Conservation (phyloP, 2,888 invertebrate genomes). For the Drosophila prostipennis region DNA sequence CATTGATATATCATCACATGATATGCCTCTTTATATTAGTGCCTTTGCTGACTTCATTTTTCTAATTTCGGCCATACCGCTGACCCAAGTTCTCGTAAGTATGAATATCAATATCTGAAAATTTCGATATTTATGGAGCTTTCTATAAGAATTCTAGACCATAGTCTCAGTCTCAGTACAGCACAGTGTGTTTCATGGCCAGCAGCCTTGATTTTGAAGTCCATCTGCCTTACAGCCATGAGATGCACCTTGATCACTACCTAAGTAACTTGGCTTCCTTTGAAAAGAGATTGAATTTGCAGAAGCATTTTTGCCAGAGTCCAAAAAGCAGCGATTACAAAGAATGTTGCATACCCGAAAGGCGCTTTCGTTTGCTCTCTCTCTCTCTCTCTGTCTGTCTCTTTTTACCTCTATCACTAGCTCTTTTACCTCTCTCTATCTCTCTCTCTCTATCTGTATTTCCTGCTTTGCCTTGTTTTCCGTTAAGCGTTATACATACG, state of each 20-base stretch:
- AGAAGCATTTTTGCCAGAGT: too few relatives aligned
- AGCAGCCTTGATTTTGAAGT: not conserved
- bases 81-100: not conserved
- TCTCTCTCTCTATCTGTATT: constrained; percentile 16
- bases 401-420: constrained; percentile 6
- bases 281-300: not conserved
- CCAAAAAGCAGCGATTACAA: constrained; percentile 5
- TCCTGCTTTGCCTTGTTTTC: constrained; percentile 43
- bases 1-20: not conserved
- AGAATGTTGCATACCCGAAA: constrained; percentile 26
- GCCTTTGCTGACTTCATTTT: not conserved
- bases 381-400: constrained; percentile 7
- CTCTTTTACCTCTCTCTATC: constrained; percentile 7
- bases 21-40: not conserved
- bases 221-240: constrained; percentile 4
- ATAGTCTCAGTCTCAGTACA: not conserved
- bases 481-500: constrained; percentile 39
- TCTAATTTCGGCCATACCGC: not conserved
- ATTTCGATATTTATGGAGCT: constrained; percentile 2
- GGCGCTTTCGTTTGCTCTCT: constrained; percentile 37
- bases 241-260: constrained; percentile 2
- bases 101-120: not conserved
- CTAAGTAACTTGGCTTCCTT: not conserved
- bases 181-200: not conserved
- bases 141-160: not conserved